These are phyloP conservation scores for Cataglyphis altisquamis DNA, from an alignment of 2,888 invertebrate species.

Conservation along the genomic window DNA sequence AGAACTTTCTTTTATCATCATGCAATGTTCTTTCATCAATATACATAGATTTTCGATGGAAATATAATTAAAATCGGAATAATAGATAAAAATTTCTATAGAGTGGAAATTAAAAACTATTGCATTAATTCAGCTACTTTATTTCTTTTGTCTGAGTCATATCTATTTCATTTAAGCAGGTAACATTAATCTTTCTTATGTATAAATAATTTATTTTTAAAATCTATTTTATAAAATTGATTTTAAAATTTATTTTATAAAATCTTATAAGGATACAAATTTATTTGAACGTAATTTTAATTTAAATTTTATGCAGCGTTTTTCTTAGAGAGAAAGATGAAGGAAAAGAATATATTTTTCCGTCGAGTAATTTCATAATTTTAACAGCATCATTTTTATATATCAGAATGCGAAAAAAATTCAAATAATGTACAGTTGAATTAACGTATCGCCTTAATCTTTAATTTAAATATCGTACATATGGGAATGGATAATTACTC, in stretches of 20 bases:
- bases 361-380: not conserved
- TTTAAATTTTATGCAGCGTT: not conserved
- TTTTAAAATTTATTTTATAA: not conserved
- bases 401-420: not conserved
- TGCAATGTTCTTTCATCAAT: not conserved
- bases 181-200: not conserved
- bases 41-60: not conserved
- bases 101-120: not conserved
- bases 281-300: not conserved
- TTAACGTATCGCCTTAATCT: not conserved
- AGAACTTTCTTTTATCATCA: not conserved
- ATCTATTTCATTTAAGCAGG: not conserved
- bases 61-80: conserved; percentile 13
- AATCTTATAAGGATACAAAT: not conserved
- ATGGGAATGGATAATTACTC: not conserved
- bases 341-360: not conserved
- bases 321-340: not conserved
- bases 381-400: not conserved
- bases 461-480: not conserved
- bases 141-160: not conserved
- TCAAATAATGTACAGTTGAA: not conserved
- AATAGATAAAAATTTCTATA: not conserved
- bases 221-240: not conserved
- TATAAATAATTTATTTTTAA: not conserved
- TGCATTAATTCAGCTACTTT: not conserved